Evolutionary conservation across 2,113 vertebrate species (phyloP), one percentile per base, ranked within the genome.

Genomic region (Tragulus kanchil): DNA sequence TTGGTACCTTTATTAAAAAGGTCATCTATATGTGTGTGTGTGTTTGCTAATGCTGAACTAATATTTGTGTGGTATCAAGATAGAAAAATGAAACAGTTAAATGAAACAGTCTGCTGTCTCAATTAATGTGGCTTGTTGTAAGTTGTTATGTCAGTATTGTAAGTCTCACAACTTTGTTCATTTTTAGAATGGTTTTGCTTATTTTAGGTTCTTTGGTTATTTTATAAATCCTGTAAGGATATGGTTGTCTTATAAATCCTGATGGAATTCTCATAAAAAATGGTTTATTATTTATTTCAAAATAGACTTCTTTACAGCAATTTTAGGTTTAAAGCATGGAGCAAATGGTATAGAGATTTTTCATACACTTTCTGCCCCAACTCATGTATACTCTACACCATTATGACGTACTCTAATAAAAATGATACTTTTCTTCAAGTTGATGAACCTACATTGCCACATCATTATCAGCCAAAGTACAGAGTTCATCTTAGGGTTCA

Each of bases 201-300:
- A 19, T 69, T 81, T 86, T 54, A 85, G 42, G 4, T 67, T 19
- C 14, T 86, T 91, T 82, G 26, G 25, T 17, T 95, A 54, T 65
- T 19, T 23, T 84, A 50, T 96, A 45, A 78, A 83, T 83, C n/a
- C n/a, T n/a, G 10, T 77, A n/a, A 85, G 11, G 19, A 89, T 85
- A 59, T 59, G 9, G 8, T 50, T 85, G 16, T 78, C 26, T 67
- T 92, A 56, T 71, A 21, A 48, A 14, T 69, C 8, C 26, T 90
- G 15, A n/a, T 86, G 26, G 64, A 15, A 59, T 90, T 96, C 77
- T 86, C 2, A 87, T 73, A 58, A 50, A n/a, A 82, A 94, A 48
- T 85, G 25, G 77, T 48, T 21, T 59, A 48, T 75, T 71, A 23
- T 59, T 73, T 77, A 52, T 77, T 61, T 89, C 71, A 62, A 50